Evolutionary conservation across 2,888 invertebrate genomes (phyloP).

Genomic region (Xestoiulus laeticollis): DNA sequence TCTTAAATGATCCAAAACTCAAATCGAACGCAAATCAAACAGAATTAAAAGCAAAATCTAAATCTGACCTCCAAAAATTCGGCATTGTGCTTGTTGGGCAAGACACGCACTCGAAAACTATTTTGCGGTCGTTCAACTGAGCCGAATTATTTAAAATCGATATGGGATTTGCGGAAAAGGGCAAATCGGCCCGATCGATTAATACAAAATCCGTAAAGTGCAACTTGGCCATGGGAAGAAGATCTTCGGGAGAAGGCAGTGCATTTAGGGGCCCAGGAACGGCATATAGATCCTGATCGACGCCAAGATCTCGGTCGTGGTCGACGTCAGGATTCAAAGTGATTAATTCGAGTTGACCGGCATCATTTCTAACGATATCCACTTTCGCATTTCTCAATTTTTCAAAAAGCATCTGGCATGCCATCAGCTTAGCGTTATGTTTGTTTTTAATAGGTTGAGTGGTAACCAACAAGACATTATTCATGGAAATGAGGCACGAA

Average conservation of each 20-base stretch:
- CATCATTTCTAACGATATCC: background rate
- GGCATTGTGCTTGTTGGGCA: background rate
- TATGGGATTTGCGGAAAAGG: background rate
- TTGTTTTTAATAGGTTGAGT: background rate
- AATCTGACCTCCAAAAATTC: background rate
- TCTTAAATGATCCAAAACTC: too few relatives aligned
- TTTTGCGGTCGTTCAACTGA: background rate
- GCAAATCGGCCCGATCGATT: background rate
- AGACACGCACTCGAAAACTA: background rate
- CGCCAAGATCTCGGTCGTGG: background rate
- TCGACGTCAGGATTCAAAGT: background rate
- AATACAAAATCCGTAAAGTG: background rate
- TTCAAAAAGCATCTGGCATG: background rate
- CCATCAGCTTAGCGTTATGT: background rate
- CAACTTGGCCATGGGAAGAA: background rate
- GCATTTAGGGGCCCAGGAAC: background rate
- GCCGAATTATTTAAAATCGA: background rate
- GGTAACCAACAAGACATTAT: background rate
- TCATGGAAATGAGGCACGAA: background rate
- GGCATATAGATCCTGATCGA: background rate
- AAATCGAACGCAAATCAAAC: background rate
- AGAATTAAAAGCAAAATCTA: background rate
- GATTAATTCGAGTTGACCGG: background rate
- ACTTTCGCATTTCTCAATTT: background rate
- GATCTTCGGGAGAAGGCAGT: background rate